These are phyloP conservation scores for Hippopotamyrus pictus DNA, from an alignment of 2,797 vertebrate genomes.

Conservation along the genomic window DNA sequence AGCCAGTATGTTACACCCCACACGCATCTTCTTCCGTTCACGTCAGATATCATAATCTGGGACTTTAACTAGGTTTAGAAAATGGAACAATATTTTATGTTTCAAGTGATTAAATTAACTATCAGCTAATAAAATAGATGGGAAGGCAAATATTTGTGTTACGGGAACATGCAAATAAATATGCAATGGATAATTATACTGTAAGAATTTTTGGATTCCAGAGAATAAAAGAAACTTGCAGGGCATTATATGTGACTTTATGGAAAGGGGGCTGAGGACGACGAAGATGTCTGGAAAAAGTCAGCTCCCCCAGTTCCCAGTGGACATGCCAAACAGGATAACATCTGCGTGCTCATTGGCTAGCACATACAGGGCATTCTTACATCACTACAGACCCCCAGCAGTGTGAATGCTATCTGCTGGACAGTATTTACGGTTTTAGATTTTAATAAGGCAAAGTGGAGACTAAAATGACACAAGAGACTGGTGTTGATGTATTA, in stretches of 20 bases:
- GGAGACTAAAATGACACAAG: not conserved
- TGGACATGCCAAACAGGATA: not conserved
- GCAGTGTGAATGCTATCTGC: not conserved
- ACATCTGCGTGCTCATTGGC: not conserved
- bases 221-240: not conserved
- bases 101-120: not conserved
- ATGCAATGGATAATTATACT: not conserved
- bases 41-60: not conserved
- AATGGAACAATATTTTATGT: not conserved
- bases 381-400: not conserved
- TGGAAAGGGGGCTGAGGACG: not conserved
- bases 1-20: not conserved
- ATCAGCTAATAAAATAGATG: not conserved
- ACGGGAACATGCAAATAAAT: not conserved
- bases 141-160: not conserved
- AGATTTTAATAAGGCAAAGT: not conserved
- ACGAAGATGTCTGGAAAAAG: not conserved
- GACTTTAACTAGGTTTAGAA: not conserved
- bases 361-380: not conserved
- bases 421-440: not conserved
- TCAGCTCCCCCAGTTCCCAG: not conserved
- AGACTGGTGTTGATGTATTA: not conserved
- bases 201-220: not conserved
- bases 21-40: not conserved
- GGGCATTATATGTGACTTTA: not conserved